A percentile compares a stretch with the other conserved stretches of the same genome.
These are phyloP conservation scores for Romanogobio albipinnatus DNA, from an alignment of 2,113 vertebrate species.

Conservation along the genomic window DNA sequence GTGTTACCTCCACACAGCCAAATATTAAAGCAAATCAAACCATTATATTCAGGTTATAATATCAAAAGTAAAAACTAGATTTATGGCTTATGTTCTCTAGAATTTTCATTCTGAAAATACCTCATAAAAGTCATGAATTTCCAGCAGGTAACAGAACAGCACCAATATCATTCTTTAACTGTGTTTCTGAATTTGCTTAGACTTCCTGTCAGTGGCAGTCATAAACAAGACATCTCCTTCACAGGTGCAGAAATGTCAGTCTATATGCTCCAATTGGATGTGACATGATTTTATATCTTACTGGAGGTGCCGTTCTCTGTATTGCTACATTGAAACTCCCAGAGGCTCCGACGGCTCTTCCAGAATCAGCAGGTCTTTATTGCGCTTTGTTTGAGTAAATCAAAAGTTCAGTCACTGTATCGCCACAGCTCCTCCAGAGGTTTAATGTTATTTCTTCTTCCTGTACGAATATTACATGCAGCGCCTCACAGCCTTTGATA, in stretches of 20 bases:
- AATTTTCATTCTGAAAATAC: background rate
- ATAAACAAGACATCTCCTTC: constrained; percentile 17
- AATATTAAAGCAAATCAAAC: background rate
- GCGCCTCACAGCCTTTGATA: background rate
- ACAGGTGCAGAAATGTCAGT: background rate
- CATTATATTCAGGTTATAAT: background rate
- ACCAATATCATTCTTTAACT: background rate
- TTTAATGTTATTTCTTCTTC: constrained; percentile 36
- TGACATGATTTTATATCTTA: background rate
- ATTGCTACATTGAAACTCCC: constrained; percentile 18
- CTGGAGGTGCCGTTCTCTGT: background rate
- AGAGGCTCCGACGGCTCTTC: constrained; percentile 11
- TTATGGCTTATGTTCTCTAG: background rate
- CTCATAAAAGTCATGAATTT: background rate
- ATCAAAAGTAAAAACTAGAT: background rate
- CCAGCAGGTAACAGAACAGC: background rate
- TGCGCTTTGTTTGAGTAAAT: constrained; percentile 16
- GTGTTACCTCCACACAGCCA: background rate
- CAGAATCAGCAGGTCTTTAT: constrained; percentile 41
- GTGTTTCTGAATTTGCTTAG: background rate
- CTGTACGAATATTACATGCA: constrained; percentile 29
- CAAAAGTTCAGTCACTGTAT: constrained; percentile 23
- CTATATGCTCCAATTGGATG: constrained; percentile 6
- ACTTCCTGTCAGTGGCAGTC: background rate
- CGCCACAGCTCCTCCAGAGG: constrained; percentile 21